Base-by-base conservation (phyloP, 2,797 vertebrate species). In the Arremon aurantiirostris region DNA sequence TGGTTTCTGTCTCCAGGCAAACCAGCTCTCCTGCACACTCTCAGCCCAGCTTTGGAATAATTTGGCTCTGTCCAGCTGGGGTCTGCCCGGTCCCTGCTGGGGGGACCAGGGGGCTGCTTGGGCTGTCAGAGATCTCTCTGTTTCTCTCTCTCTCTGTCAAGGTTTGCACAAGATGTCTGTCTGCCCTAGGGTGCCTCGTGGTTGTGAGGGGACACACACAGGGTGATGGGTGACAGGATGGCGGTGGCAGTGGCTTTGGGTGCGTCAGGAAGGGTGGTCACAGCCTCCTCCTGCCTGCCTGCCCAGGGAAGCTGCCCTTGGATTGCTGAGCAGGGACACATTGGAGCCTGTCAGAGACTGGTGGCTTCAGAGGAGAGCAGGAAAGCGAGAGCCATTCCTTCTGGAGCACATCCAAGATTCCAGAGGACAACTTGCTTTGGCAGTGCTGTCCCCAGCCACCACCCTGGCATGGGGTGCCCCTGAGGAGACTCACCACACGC, bases 391-490 rank as follows among this genome's bases (percentile, higher is more conserved):
- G 37, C 30, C 34, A 12, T 27, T 23, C 2, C 21, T 77, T 83
- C 35, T 35, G 53, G 30, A 80, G 37, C 39, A 49, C 49, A 44
- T 19, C n/a, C 42, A 4, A 22, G 19, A 47, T 20, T 16, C 47
- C 39, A 70, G 76, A 28, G 49, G 60, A 35, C 35, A 23, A 9
- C 10, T 21, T 53, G 35, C 68, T 50, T 12, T 0, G 9, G 28
- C 34, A 71, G 66, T 6, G 57, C 49, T 1, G 0, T 27, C 21
- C 39, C 56, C 70, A 46, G 39, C 39, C 26, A 27, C 14, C 3
- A 5, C 7, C 18, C 11, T 39, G 35, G 30, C 53, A 5, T 0
- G 8, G 21, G 27, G 37, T 53, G 30, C 42, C 44, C 0, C 0
- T 35, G 18, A 9, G 76, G 50, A 3, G 4, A 8, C 15, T 30